Evolutionary conservation across 2,797 vertebrate genomes (phyloP), one percentile per base, ranked within the genome.

Genomic region (Hyperoplus lanceolatus): DNA sequence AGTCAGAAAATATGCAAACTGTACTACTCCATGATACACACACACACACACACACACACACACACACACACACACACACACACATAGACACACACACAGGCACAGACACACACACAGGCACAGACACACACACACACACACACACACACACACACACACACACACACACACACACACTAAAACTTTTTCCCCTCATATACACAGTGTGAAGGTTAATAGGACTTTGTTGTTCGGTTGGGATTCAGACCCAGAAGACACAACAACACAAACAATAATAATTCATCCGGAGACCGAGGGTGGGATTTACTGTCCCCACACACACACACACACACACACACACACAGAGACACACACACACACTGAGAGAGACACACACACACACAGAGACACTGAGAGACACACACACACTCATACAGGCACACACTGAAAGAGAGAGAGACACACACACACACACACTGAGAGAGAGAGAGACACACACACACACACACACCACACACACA

Each of bases 181-280:
- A 29, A 29, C 29, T 29, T 29, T 29, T 29, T 29, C 29, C 29
- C 29, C 29, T 29, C 29, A 29, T 29, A 29, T 29, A 79, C 61
- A 61, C 14, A 42, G 36, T 46, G 43, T 42, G 64, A 79, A 89
- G 90, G 89, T 85, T 66, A 57, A 43, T 45, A 41, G 79, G 77
- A 76, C 48, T 13, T 61, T 60, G 50, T 29, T 66, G 81, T 80
- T 82, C 77, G 11, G 43, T 78, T 79, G 77, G 84, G 84, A 81
- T 79, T 84, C 64, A 36, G 55, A 71, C 81, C 79, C 81, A 3
- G 0, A 83, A 82, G 76, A 76, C 11, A 6, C 41, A 2, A 66
- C 84, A 90, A 82, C 59, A 88, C 77, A 73, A 88, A 77, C 70
- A 54, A 29, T 72, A 83, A 69, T 90, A 89, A 90, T 87, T 88